Base-by-base conservation (phyloP, 2,888 invertebrate species). In the Lapara coniferarum region DNA sequence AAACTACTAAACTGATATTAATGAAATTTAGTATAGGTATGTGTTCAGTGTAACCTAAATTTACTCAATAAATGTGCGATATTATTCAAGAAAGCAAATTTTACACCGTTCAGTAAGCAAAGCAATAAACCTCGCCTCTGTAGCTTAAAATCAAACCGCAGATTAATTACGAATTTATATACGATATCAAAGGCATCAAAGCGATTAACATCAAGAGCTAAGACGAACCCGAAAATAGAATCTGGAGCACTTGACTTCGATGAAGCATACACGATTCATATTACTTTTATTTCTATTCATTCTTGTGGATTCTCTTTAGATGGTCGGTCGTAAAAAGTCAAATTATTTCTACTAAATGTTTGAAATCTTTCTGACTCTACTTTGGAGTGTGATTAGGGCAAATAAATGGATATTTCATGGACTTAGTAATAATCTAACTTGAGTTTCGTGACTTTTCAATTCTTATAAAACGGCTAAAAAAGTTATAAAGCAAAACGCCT, bases 111-210 rank as follows among this genome's bases (percentile, higher is more conserved):
- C 37, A 37, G 2, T 8, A 66, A 63, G 16, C 46, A 10, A 19
- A 19, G 14, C n/a, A 13, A 16, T 19, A 49, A 49, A 46, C 49
- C 49, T 4, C 66, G 10, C 13, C 49, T 6, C 7, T 16, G 49
- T 10, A 66, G 30, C 10, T 56, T 56, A 25, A 66, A 66, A 66
- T 37, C 52, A 66, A 52, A 52, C 51, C 66, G 53, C 52, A 51
- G 30, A 25, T 52, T 52, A 66, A 25, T 37, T 66, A 49, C 13
- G 30, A 10, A 37, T 37, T 66, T 66, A 51, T 25, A 16, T n/a
- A 44, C 37, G 13, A 25, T 66, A 37, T 19, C 8, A 25, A 52
- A 37, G 59, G 37, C 30, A 53, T 51, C 51, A 51, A 66, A 37
- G 51, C 63, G 63, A 49, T 49, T 63, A 19, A 59, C 46, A 46